These are phyloP conservation scores for Halictus ligatus DNA, from an alignment of 2,888 invertebrate genomes.

Conservation along the genomic window DNA sequence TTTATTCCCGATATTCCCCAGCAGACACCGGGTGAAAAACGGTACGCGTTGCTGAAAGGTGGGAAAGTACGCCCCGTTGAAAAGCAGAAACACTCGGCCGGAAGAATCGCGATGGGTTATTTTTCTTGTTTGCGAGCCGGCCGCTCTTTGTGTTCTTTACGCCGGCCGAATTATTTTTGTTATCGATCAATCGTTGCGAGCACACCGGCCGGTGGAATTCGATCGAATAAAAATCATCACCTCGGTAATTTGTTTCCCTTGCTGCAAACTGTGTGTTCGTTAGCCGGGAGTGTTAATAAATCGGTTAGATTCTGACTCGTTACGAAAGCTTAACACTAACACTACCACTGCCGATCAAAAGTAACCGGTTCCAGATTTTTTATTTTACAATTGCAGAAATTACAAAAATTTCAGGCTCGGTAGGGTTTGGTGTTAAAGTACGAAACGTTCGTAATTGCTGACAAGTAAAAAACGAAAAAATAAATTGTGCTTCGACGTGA, in stretches of 20 bases:
- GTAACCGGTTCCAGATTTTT: too few relatives aligned
- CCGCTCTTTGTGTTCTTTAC: conserved; percentile 16
- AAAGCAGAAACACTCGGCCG: conserved; percentile 29
- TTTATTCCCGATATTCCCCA: conserved; percentile 37
- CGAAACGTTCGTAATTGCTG: too few relatives aligned
- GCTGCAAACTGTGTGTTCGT: not conserved
- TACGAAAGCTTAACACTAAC: too few relatives aligned
- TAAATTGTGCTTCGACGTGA: too few relatives aligned
- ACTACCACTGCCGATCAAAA: too few relatives aligned
- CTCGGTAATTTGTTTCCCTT: not conserved
- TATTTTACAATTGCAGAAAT: too few relatives aligned
- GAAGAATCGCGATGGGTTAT: conserved; percentile 35
- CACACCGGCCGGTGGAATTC: not conserved
- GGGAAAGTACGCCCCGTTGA: conserved; percentile 34
- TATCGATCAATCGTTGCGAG: conserved; percentile 6
- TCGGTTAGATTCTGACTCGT: not conserved
- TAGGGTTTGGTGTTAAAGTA: too few relatives aligned
- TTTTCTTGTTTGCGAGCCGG: conserved; percentile 29
- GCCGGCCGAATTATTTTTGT: conserved; percentile 37
- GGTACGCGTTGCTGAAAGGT: conserved; percentile 31
- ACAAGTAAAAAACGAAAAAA: too few relatives aligned
- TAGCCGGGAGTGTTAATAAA: not conserved
- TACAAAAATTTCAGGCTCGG: too few relatives aligned
- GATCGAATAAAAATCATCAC: not conserved
- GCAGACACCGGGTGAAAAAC: conserved; percentile 8